A percentile compares a stretch with the other conserved stretches of the same genome.
phyloP scores from a whole-genome alignment of 2,113 vertebrate species.

The Paracanthobrama guichenoti region DNA sequence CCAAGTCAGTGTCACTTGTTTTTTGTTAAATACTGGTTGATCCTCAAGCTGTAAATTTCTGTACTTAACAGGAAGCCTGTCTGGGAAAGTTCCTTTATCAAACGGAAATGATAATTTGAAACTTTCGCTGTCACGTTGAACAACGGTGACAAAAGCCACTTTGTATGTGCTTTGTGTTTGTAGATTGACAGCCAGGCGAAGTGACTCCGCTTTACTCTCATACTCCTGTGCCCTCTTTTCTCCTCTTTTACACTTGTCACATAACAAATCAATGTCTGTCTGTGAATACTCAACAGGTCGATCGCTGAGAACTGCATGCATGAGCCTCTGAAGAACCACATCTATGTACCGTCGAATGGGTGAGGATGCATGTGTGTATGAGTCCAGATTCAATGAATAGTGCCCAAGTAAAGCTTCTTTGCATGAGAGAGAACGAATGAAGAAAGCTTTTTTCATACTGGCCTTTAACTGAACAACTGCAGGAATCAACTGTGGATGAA shows the following conservation, averaged over 20 bases:
- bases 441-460: slow-evolving; percentile 69
- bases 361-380: slow-evolving; percentile 82
- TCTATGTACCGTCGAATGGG: slow-evolving; percentile 83
- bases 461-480: slow-evolving; percentile 70
- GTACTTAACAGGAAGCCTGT: slow-evolving; percentile 66
- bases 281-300: slow-evolving; percentile 55
- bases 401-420: slow-evolving; percentile 65
- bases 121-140: slow-evolving; percentile 55
- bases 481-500: slow-evolving; percentile 80
- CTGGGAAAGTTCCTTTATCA: slow-evolving; percentile 67
- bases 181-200: slow-evolving; percentile 73
- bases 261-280: slow-evolving; percentile 72
- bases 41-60: slow-evolving; percentile 74
- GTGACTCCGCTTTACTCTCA: slow-evolving; percentile 63
- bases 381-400: slow-evolving; percentile 74
- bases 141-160: slow-evolving; percentile 69
- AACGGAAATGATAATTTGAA: slow-evolving; percentile 78
- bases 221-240: slow-evolving; percentile 54
- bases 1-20: slow-evolving; percentile 71
- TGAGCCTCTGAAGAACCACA: slow-evolving; percentile 77
- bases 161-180: slow-evolving; percentile 71
- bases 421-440: slow-evolving; percentile 69
- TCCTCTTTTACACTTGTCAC: slow-evolving; percentile 64
- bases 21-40: slow-evolving; percentile 62
- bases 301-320: slow-evolving; percentile 62